Percentiles rank a stretch among this genome's conserved stretches.
Conservation (phyloP, 2,797 vertebrate species). For the Coreius guichenoti region DNA sequence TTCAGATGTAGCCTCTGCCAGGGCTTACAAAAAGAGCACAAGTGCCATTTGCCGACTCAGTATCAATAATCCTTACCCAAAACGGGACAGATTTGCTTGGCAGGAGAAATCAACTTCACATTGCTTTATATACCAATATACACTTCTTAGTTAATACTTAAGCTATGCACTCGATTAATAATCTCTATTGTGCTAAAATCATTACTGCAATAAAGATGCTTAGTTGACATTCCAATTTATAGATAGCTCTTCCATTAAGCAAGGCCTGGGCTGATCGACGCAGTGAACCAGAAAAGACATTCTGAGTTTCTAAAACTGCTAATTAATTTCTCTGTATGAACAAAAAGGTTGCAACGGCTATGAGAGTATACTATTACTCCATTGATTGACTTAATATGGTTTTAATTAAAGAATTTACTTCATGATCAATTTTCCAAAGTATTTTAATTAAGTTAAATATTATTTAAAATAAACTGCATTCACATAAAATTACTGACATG, state of each 20-base stretch:
- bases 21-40: not conserved
- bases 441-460: slow-evolving; percentile 28
- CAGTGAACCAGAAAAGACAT: slow-evolving; percentile 69
- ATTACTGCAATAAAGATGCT: slow-evolving; percentile 73
- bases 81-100: not conserved
- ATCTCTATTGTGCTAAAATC: slow-evolving; percentile 75
- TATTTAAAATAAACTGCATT: slow-evolving; percentile 29
- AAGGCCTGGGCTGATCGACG: slow-evolving; percentile 62
- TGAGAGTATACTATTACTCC: slow-evolving; percentile 12
- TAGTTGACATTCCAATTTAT: slow-evolving; percentile 77
- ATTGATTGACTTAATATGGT: slow-evolving; percentile 22
- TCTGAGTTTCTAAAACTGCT: slow-evolving; percentile 63
- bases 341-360: slow-evolving; percentile 31
- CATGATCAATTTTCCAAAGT: not conserved
- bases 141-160: slow-evolving; percentile 51
- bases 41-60: not conserved
- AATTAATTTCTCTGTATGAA: slow-evolving; percentile 66
- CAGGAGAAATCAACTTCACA: slow-evolving; percentile 9
- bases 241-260: slow-evolving; percentile 56
- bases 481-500: slow-evolving; percentile 24
- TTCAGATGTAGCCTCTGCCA: not conserved
- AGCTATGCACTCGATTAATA: slow-evolving; percentile 73
- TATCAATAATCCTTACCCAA: not conserved
- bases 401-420: slow-evolving; percentile 31
- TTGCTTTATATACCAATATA: slow-evolving; percentile 5